Conservation (phyloP, 2,113 vertebrate species). For the Nothocercus nigrocapillus region DNA sequence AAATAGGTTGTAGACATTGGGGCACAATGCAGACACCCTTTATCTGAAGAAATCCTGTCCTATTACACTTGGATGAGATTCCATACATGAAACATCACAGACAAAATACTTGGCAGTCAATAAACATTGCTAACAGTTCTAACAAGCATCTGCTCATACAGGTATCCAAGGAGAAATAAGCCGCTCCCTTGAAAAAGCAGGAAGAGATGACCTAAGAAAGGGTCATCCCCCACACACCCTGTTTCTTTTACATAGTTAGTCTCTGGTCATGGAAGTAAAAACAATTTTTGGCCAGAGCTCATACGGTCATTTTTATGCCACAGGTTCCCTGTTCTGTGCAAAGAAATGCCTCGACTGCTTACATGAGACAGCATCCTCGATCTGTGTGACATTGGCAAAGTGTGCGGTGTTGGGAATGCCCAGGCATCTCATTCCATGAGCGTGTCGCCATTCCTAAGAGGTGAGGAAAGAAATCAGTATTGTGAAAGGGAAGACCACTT, state of each 20-base stretch:
- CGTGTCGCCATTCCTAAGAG: constrained; percentile 94
- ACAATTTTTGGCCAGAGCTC: background rate
- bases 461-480: background rate
- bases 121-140: too few species aligned
- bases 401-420: constrained; percentile 98
- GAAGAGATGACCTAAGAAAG: background rate
- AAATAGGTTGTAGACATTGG: background rate
- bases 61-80: background rate
- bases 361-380: constrained; percentile 96
- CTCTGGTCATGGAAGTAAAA: background rate
- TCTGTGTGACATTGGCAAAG: constrained; percentile 98
- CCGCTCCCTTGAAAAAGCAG: background rate
- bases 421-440: constrained; percentile 96
- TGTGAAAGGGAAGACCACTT: background rate
- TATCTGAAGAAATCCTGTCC: background rate
- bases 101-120: background rate
- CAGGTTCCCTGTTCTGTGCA: background rate
- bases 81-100: background rate
- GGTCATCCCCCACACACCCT: background rate
- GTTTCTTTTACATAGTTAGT: background rate
- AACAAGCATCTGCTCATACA: background rate
- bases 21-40: background rate
- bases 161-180: background rate
- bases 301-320: fast-evolving
- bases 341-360: constrained; percentile 66